Base-by-base conservation (phyloP, 2,113 vertebrate genomes). In the Centropus bengalensis region DNA sequence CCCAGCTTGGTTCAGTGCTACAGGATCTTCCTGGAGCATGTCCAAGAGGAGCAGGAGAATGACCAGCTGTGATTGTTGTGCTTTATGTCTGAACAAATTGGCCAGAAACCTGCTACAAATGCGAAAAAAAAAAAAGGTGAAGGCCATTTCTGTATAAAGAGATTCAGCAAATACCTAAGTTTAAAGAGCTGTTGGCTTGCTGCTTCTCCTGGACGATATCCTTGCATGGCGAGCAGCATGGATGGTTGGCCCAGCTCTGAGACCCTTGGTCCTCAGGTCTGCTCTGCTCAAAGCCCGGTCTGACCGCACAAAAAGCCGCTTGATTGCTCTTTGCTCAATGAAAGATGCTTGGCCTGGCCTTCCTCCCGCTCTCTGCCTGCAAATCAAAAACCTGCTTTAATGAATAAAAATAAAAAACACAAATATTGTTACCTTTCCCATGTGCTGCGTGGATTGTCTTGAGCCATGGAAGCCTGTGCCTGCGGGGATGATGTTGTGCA, bases 21-120 rank as follows among this genome's bases (percentile, higher is more conserved):
- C 60, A 26, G n/a, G 24, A 69, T n/a, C 44, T 77, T 80, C 23
- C 2, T 0, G 1, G 4, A 42, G 3, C 1, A 2, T 1, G 49
- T 62, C 8, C 36, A 66, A 40, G 32, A 76, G 21, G 21, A 74
- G 40, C 8, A 88, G 11, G 21, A 80, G 71, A 74, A 40, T 1
- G 1, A 15, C 15, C 21, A 38, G 8, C 32, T 76, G 8, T 30
- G 56, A 56, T 9, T 4, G 1, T 82, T 54, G 23, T 22, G 19
- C 5, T 63, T 83, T 21, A 28, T 21, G 5, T 40, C 30, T 19
- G n/a, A 54, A 69, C 7, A 3, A 67, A 16, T 2, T 52, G 8
- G 24, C 24, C 26, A 51, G 55, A 81, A 32, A 75, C 5, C 36
- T 36, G 36, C 36, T n/a, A n/a, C n/a, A n/a, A n/a, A n/a, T n/a